A percentile compares a stretch with the other conserved stretches of the same genome.
Conservation (phyloP, 2,888 invertebrate species). For the Pseudococcus jackbeardsleyi region DNA sequence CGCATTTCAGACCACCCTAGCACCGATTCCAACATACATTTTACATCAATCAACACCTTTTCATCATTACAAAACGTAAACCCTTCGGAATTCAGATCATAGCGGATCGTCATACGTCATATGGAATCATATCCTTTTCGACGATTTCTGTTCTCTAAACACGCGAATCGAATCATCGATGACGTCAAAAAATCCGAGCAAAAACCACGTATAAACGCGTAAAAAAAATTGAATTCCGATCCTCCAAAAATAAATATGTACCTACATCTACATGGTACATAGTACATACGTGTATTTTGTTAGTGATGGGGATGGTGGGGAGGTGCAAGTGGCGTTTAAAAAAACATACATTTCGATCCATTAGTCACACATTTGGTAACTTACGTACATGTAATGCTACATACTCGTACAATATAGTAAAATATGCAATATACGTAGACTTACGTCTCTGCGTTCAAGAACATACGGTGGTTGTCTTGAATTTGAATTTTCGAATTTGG, state of each 20-base stretch:
- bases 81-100: neutral
- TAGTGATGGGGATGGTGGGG: too few species aligned
- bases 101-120: neutral
- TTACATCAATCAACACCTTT: neutral
- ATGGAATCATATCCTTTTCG: neutral
- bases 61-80: neutral
- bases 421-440: too few species aligned
- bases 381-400: too few species aligned
- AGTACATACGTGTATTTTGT: too few species aligned
- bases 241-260: conserved; percentile 41
- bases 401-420: too few species aligned
- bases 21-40: neutral
- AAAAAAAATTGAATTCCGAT: conserved; percentile 5
- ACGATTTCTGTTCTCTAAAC: neutral
- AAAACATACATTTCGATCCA: neutral
- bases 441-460: too few species aligned
- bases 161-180: conserved; percentile 4
- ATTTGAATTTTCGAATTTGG: too few species aligned
- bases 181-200: neutral
- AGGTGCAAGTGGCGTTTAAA: neutral
- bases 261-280: neutral
- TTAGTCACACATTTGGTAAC: conserved; percentile 6
- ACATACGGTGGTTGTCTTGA: too few species aligned
- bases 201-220: neutral
- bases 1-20: too few species aligned